Conservation (phyloP, 2,113 vertebrate species). For the Ameiurus melas region DNA sequence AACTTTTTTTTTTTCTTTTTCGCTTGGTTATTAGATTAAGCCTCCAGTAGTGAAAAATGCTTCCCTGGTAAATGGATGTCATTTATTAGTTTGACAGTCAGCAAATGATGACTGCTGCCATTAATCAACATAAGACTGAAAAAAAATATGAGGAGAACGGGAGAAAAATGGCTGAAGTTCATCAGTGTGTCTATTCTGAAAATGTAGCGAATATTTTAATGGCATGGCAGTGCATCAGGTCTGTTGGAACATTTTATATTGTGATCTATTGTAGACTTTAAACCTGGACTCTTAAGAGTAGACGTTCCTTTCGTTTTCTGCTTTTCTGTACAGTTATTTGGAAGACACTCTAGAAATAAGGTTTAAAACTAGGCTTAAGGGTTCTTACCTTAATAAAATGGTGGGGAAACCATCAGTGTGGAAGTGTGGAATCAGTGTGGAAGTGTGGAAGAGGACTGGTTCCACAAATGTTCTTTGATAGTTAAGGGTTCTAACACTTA, state of each 20-base stretch:
- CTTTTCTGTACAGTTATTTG: neutral
- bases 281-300: neutral
- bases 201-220: neutral
- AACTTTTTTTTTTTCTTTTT: neutral
- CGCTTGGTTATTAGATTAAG: conserved; percentile 8
- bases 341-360: neutral
- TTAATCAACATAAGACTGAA: neutral
- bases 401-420: neutral
- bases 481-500: neutral
- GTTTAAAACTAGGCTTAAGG: neutral
- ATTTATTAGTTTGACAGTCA: conserved; percentile 38
- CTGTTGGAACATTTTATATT: conserved; percentile 16
- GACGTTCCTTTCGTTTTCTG: neutral
- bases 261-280: neutral
- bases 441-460: too few relatives aligned
- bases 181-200: conserved; percentile 13
- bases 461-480: neutral
- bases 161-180: neutral
- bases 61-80: conserved; percentile 26
- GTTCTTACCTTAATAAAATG: neutral
- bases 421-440: neutral
- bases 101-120: conserved; percentile 19
- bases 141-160: neutral
- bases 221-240: neutral
- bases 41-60: conserved; percentile 14